Evolutionary conservation across 2,113 vertebrate genomes (phyloP), one percentile per base, ranked within the genome.

Genomic region (Symphodus melops): DNA sequence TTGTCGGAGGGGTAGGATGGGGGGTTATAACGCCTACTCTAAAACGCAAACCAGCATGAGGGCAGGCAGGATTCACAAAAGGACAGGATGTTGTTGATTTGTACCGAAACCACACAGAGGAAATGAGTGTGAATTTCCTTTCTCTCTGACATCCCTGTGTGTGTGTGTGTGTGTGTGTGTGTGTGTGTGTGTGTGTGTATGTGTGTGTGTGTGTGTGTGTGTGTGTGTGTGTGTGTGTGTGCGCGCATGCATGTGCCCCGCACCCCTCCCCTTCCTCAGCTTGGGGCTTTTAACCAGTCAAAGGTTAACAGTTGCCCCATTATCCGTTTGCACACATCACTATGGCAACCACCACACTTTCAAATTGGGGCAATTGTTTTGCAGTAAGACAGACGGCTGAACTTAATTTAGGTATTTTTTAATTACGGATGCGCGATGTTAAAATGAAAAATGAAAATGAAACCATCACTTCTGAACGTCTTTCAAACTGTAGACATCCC

Each of bases 31-130:
- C 86, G 90, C 88, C 90, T 74, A 57, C 87, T 74, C 72, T 84
- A 80, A 91, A 91, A 90, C 86, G 69, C 88, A 89, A 88, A 90
- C 82, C 92, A 93, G 92, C 89, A 91, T 90, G 91, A 91, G 88
- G 87, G 90, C 91, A 93, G 86, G 88, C 88, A 88, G 89, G 94
- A 93, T 93, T 95, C 93, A 96, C 96, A 97, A 96, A 96, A 95
- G 96, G 95, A 95, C 96, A 96, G 96, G 96, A 96, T 96, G 96
- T 95, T 95, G 96, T 96, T 96, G 95, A 96, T 96, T 96, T 96
- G 96, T 96, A 96, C 96, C 92, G 94, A 96, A 97, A 96, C 94
- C 95, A 93, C 95, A 95, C 92, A 91, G 94, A 96, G 96, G 95
- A 97, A 97, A 97, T 96, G 94, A 97, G 95, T 96, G 95, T 94